Conservation (phyloP, 2,113 vertebrate genomes). For the Grammomys surdaster region DNA sequence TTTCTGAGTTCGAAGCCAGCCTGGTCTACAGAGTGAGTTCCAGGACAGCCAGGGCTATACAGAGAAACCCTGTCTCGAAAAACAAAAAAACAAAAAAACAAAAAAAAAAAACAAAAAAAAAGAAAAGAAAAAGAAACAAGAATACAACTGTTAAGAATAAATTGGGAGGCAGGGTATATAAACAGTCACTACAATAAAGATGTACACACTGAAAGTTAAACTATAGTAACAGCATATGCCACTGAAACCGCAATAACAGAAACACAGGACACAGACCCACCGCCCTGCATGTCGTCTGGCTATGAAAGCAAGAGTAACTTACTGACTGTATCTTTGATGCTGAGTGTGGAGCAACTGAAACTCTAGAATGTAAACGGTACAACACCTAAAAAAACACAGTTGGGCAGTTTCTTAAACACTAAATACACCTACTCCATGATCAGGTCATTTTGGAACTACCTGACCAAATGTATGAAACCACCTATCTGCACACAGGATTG, state of each 20-base stretch:
- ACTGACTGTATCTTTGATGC: neutral
- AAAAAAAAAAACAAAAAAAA: no score
- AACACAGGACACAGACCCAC: neutral
- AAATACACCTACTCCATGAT: neutral
- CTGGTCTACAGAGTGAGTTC: no score
- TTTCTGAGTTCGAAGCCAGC: no score
- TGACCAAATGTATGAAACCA: constrained; percentile 14
- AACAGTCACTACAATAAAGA: constrained; percentile 24
- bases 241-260: neutral
- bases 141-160: constrained; percentile 21
- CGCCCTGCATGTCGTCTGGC: neutral
- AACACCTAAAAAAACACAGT: neutral
- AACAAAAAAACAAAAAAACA: no score
- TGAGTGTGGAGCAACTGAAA: neutral
- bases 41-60: no score
- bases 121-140: neutral
- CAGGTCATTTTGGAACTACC: neutral
- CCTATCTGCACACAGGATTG: neutral
- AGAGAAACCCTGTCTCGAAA: no score
- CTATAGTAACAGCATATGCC: neutral
- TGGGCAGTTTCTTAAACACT: constrained; percentile 5
- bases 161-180: neutral
- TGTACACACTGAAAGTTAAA: neutral
- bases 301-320: neutral
- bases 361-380: neutral